These are phyloP conservation scores for Pristiophorus japonicus DNA, from an alignment of 2,113 vertebrate genomes.

Conservation along the genomic window DNA sequence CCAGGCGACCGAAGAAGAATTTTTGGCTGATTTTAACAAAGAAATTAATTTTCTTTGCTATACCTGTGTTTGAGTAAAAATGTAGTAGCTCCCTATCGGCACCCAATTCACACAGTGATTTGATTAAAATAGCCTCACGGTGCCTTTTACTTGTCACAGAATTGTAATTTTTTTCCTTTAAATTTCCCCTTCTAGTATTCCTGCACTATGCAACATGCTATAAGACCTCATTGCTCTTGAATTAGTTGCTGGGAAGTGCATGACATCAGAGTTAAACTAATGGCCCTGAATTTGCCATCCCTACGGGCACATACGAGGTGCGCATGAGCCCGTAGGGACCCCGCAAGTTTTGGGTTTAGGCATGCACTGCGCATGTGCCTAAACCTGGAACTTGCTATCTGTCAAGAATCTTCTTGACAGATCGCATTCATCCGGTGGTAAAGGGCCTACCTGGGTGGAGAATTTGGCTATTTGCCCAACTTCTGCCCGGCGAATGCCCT, in stretches of 20 bases:
- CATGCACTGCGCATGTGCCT: too few relatives aligned
- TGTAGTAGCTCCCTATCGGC: neutral
- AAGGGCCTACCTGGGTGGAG: too few relatives aligned
- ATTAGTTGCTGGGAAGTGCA: neutral
- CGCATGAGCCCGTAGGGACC: too few relatives aligned
- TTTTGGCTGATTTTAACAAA: neutral
- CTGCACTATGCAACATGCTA: neutral
- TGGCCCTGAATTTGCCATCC: too few relatives aligned
- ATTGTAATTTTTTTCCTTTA: neutral
- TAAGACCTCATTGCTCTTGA: neutral
- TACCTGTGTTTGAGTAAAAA: neutral
- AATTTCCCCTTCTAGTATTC: neutral
- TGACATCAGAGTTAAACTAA: neutral
- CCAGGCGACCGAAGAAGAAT: too few relatives aligned
- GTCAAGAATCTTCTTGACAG: too few relatives aligned
- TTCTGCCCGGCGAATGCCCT: too few relatives aligned
- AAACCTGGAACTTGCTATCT: too few relatives aligned
- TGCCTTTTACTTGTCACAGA: neutral
- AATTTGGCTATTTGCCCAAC: too few relatives aligned
- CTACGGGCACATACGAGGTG: too few relatives aligned
- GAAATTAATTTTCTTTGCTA: neutral
- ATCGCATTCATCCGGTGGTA: too few relatives aligned
- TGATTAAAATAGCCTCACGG: neutral
- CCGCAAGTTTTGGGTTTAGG: too few relatives aligned
- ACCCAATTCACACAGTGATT: neutral